Evolutionary conservation across 1,140 invertebrate species (phyloP), one percentile per base, ranked within the genome.

Genomic region (Polypedilum pembai): DNA sequence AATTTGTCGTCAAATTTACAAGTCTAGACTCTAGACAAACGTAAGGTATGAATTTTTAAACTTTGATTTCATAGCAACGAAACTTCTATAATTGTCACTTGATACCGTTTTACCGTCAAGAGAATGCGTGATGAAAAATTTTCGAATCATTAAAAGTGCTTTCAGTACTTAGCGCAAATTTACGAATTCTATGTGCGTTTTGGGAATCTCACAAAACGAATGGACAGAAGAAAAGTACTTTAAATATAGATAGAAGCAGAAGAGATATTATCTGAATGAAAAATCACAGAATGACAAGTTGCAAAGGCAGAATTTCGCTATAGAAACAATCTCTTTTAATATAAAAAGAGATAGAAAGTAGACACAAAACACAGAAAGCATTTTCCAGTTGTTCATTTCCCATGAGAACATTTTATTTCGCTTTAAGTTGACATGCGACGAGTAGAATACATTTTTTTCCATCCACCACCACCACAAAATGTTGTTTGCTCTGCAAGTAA

Each of bases 361-460:
- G 7, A 56, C 45, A 56, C 45, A 15, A 4, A 56, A 56, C 12
- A n/a, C 12, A 56, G n/a, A 56, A 12, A 56, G 45, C 45, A 56
- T 8, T 15, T 4, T n/a, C 12, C 45, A 56, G 45, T 56, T 56
- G 12, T 12, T 56, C n/a, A 56, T 56, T 56, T 56, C 45, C 45
- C 45, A 56, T 56, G n/a, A 56, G 45, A 15, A 15, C 45, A 56
- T 56, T 56, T 56, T 15, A 56, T 56, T 56, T n/a, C 8, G 8
- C 41, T 56, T 56, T 56, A 56, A 56, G 45, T 56, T 56, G 45
- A 56, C 45, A 56, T 56, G 4, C n/a, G 45, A 56, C 45, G 45
- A 56, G 45, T n/a, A n/a, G n/a, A 56, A 56, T n/a, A 56, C 45
- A 56, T 56, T 56, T 33, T 33, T 33, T 33, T 5, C 24, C 24